phyloP scores from a whole-genome alignment of 2,797 vertebrate genomes.

The Babyrousa celebensis region DNA sequence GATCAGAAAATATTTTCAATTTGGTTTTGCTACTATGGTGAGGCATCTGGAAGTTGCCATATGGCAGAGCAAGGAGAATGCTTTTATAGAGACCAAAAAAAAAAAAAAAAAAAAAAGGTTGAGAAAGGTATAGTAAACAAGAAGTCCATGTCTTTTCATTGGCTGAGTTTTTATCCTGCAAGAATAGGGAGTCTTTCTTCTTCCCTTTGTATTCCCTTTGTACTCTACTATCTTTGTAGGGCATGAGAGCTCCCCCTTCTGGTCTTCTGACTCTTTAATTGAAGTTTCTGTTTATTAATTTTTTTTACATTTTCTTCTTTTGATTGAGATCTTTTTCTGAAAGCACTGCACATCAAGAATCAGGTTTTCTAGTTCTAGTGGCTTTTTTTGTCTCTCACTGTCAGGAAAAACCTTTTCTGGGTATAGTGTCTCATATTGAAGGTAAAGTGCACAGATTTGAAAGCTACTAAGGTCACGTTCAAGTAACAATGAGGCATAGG shows the following conservation, averaged over 20 bases:
- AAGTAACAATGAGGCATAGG: no score
- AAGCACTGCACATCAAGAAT: background rate
- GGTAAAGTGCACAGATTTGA: no score
- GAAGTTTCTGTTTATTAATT: background rate
- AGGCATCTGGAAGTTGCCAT: background rate
- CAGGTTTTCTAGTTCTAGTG: background rate
- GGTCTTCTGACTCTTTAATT: background rate
- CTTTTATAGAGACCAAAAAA: background rate
- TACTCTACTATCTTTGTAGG: background rate
- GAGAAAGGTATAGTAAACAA: background rate
- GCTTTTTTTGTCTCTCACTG: no score
- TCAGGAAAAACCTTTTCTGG: no score
- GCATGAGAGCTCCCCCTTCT: background rate
- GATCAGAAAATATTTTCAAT: background rate
- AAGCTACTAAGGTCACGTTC: no score
- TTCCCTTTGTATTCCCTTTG: no score
- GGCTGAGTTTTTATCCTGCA: background rate
- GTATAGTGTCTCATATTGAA: no score
- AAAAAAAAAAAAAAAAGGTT: background rate
- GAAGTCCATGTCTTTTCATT: background rate
- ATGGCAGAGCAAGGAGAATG: background rate
- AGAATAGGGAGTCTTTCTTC: no score
- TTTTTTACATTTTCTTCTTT: background rate
- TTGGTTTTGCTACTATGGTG: background rate
- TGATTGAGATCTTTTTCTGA: background rate